Base-by-base conservation (phyloP, 2,113 vertebrate species). In the Petrocephalus zakoni region DNA sequence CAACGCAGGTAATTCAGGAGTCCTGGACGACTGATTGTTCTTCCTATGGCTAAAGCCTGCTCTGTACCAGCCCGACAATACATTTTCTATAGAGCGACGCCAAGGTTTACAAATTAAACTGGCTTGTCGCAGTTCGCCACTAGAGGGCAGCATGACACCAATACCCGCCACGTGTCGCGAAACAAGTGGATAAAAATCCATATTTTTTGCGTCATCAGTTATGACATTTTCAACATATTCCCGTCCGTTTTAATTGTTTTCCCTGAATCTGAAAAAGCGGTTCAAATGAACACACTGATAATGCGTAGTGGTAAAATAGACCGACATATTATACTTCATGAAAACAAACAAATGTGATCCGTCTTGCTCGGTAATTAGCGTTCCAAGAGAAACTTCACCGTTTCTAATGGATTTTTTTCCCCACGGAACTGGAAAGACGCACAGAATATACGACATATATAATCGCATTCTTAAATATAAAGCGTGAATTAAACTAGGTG, bases 121-220 rank as follows among this genome's bases (percentile, higher is more conserved):
- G 25, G 3, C n/a, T 68, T 68, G 11, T 68, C 61, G 61, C n/a
- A 68, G 10, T 68, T 68, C 61, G n/a, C 81, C 81, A 83, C 81
- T 83, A 83, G 81, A 83, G 81, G 46, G 81, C 81, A 47, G 34
- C 81, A 83, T 47, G 81, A 83, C 46, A 83, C 22, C 81, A 47
- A 47, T 46, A 21, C 81, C 21, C 0, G 37, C 81, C 81, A 47
- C 42, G 37, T 47, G 34, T 21, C 7, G 6, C 9, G 22, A 83
- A 49, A 49, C 42, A 83, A 83, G 81, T 47, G 81, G 81, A 83
- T 83, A 83, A 83, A 83, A 83, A 83, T 83, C 42, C 81, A 46
- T 37, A 82, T 83, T 83, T 64, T 83, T 83, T 83, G 81, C 42
- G 81, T 83, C 81, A 83, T 83, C 10, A 83, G 81, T 83, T 83